These are phyloP conservation scores for Calephelis perditalis DNA, from an alignment of 2,888 invertebrate species.

Conservation along the genomic window DNA sequence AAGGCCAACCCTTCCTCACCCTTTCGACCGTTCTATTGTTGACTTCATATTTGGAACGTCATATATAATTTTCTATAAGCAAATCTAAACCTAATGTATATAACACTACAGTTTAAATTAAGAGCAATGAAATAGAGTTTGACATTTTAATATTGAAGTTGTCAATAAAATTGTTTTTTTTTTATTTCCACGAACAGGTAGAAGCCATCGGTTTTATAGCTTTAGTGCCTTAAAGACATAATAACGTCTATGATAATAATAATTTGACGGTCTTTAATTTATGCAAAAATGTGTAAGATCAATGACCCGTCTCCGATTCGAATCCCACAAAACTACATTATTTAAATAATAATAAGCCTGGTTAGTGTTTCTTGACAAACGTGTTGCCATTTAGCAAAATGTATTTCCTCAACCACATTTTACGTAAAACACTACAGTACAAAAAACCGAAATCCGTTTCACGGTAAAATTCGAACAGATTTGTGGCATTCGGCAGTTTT, in stretches of 20 bases:
- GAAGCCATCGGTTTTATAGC: conserved; percentile 29
- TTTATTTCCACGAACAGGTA: conserved; percentile 64
- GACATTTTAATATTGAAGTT: conserved; percentile 23
- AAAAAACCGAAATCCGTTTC: too few species aligned
- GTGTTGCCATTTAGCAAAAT: neutral
- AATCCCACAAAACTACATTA: conserved; percentile 6
- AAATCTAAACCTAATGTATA: conserved; percentile 17
- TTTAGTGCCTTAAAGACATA: conserved; percentile 15
- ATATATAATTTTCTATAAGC: conserved; percentile 33
- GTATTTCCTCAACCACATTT: neutral
- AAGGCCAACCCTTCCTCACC: conserved; percentile 74
- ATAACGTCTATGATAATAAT: conserved; percentile 36
- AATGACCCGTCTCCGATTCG: conserved; percentile 44
- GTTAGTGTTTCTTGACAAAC: neutral
- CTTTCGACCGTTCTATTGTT: conserved; percentile 68
- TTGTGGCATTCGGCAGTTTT: too few species aligned
- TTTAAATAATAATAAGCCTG: conserved; percentile 1
- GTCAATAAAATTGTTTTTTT: conserved; percentile 57
- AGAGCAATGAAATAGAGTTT: conserved; percentile 32
- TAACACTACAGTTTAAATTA: conserved; percentile 36
- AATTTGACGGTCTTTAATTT: conserved; percentile 47
- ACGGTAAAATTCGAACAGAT: too few species aligned
- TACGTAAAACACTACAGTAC: too few species aligned
- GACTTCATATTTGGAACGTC: conserved; percentile 47
- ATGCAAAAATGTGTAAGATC: conserved; percentile 60